Evolutionary conservation across 2,888 invertebrate genomes (phyloP), one percentile per base, ranked within the genome.

Genomic region (Pheosia tremula): DNA sequence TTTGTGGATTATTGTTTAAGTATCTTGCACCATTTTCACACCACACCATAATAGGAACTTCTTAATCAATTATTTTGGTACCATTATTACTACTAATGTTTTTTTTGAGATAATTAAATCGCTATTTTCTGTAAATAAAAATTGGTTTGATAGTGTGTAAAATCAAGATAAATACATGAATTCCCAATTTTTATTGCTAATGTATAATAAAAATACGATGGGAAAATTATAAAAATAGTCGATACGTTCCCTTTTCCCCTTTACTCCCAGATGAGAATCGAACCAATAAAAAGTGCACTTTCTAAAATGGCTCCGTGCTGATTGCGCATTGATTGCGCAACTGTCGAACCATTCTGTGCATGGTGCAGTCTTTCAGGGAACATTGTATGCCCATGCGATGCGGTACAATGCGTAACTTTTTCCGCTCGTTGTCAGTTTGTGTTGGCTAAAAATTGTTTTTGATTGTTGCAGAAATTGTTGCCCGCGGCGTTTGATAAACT

Each of bases 281-380:
- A 39, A 39, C 7, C 55, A 55, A 59, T 59, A 65, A 72, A 68
- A 63, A 47, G 56, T 60, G 53, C 55, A 58, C 60, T 58, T 62
- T 67, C 62, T 64, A 66, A 70, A 77, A 67, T 66, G 67, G 60
- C 72, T 75, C 63, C 58, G 64, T 66, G 67, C 68, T 75, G 68
- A 76, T 69, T 68, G 71, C 65, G 56, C 66, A 72, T 77, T 78
- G 74, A 77, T 78, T 76, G 71, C 67, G 67, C 72, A 73, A 71
- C 74, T 71, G 77, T 67, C 61, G 69, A 71, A 73, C 67, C 61
- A 64, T 71, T 69, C 62, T 64, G 69, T 71, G 67, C 69, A 66
- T 60, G 65, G 69, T 71, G 67, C 69, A 66, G 62, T 57, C 65
- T 69, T 71, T 68, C 63, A 63, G 58, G 64, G 71, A 67, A 66